Evolutionary conservation across 1,140 invertebrate genomes (phyloP), one percentile per base, ranked within the genome.

Genomic region (Tribolium castaneum): DNA sequence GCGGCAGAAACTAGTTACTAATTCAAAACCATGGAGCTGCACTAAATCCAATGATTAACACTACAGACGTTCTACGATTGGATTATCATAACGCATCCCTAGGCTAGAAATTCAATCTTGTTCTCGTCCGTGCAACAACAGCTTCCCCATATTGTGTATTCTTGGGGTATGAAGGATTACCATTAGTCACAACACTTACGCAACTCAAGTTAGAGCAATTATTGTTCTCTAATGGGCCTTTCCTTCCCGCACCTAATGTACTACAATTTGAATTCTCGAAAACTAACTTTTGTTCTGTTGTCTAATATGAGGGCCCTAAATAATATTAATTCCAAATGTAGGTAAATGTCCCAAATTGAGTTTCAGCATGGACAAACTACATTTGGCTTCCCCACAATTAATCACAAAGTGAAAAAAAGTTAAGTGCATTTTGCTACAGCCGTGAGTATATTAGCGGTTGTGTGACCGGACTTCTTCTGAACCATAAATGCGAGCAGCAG

Each of bases 121-220:
- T 66, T 66, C 59, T 35, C 59, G 35, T 66, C 59, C 59, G 1
- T 30, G 45, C 2, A 35, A 66, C 30, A 35, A 35, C 54, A 59
- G 54, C 30, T 66, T 66, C 59, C 9, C 5, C 12, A 12, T 66
- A 35, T 1, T 66, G 19, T 45, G 9, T 35, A 14, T 66, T 39
- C 59, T 66, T 66, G 59, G 45, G 59, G 59, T 66, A 39, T 66
- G 59, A 66, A 66, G 59, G 59, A 66, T 66, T 66, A 22, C 59
- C 59, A 66, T 66, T 66, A 66, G 59, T 66, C 59, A 66, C 59
- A 45, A 66, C 59, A 35, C 59, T 66, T 66, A 66, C 30, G 19
- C 30, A 35, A 66, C 59, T 10, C 59, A 34, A 66, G 25, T 66
- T 66, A 35, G 59, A 66, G 30, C 59, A 66, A 66, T 66, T 12